Evolutionary conservation across 2,797 vertebrate species (phyloP), one percentile per base, ranked within the genome.

Genomic region (Urophycis tenuis): DNA sequence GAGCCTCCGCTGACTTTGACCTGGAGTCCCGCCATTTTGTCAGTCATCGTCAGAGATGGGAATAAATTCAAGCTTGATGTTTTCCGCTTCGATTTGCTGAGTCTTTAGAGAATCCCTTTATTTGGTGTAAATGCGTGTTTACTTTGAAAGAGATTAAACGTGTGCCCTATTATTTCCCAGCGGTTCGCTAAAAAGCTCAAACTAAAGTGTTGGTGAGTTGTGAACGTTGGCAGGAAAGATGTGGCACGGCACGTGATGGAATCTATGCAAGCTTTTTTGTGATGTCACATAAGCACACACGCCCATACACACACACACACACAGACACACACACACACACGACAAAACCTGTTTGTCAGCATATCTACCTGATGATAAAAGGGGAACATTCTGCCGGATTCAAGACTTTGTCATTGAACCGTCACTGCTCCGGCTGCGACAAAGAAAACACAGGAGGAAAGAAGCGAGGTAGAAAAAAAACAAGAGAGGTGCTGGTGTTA

Each of bases 361-460:
- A 34, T 81, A 79, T 74, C 75, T 78, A 73, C 78, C 81, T 33
- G 29, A 92, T 91, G n/a, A n/a, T 89, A 88, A 90, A 91, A 89
- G 80, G 74, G 80, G 84, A 83, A 90, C 81, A 88, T 87, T 90
- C 72, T 74, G 77, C 72, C 19, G 85, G 85, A 87, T 89, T 81
- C 81, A 83, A 88, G 88, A 84, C 85, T 84, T 75, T 82, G 85
- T 85, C 83, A 71, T 90, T 92, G 85, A 89, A 79, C 83, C n/a
- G n/a, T 81, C 78, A 73, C 86, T 83, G 89, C 92, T 90, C 88
- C 92, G 91, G 90, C 75, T 90, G 92, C 89, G 88, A 85, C 87
- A 74, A 83, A 77, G 80, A 85, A 82, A 79, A 81, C 81, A 82
- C 70, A 77, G 81, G 81, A 80, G 75, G 31, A 67, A 75, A 71